A percentile compares a stretch with the other conserved stretches of the same genome.
phyloP scores from a whole-genome alignment of 2,888 invertebrate species.

The Lithophane ornitopus region DNA sequence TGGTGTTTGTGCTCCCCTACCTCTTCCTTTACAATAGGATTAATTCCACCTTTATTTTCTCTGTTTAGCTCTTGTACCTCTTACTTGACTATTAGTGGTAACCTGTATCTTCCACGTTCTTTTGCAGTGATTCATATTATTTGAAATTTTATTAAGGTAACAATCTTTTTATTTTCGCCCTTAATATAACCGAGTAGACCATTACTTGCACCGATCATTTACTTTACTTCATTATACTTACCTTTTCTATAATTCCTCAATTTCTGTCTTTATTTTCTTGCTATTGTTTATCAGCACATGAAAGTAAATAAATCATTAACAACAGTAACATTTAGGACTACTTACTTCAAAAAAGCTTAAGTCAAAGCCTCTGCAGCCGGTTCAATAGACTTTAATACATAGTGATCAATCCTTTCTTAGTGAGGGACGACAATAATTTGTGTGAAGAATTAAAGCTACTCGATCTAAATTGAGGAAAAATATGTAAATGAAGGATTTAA shows the following conservation, averaged over 20 bases:
- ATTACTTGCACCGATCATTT: conserved; percentile 79
- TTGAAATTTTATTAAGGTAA: conserved; percentile 51
- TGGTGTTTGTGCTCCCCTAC: conserved; percentile 89
- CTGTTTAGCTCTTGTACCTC: conserved; percentile 75
- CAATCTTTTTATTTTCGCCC: conserved; percentile 37
- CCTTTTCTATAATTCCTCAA: conserved; percentile 70
- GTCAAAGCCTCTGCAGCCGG: conserved; percentile 87
- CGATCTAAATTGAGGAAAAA: conserved; percentile 89
- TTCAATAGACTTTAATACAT: conserved; percentile 66
- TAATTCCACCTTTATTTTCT: conserved; percentile 74
- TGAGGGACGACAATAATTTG: conserved; percentile 56
- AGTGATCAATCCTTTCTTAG: conserved; percentile 49
- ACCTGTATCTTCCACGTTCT: conserved; percentile 67
- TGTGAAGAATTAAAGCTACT: conserved; percentile 71
- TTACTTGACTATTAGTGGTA: conserved; percentile 72
- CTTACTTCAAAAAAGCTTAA: conserved; percentile 70
- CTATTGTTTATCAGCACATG: conserved; percentile 90
- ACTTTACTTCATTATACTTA: conserved; percentile 73
- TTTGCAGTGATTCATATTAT: conserved; percentile 79
- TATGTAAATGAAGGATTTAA: conserved; percentile 60
- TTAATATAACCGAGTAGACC: conserved; percentile 65
- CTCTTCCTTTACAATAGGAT: conserved; percentile 81
- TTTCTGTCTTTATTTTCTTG: conserved; percentile 74
- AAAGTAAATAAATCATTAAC: conserved; percentile 82
- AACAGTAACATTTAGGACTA: conserved; percentile 69